Percentiles rank a stretch among this genome's conserved stretches.
These are phyloP conservation scores for Hypselothyrea guttata DNA, from an alignment of 2,888 invertebrate species.

Conservation along the genomic window DNA sequence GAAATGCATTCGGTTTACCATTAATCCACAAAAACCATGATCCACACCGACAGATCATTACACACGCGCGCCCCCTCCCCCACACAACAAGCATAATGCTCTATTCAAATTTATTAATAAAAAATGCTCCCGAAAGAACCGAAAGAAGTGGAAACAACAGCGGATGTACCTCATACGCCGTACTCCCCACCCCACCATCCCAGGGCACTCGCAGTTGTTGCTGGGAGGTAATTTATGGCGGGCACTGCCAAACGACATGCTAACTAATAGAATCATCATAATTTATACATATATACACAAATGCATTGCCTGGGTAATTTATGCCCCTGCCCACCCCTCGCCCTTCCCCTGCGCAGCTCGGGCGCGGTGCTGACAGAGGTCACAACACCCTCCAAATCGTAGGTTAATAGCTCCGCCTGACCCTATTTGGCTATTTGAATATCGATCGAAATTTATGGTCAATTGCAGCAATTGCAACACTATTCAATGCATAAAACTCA, in stretches of 20 bases:
- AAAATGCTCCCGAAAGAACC: constrained; percentile 38
- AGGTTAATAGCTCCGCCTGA: constrained; percentile 61
- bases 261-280: constrained; percentile 79
- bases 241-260: constrained; percentile 73
- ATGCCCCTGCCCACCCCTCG: constrained; percentile 36
- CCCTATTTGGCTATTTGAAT: constrained; percentile 53
- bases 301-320: constrained; percentile 66
- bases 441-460: constrained; percentile 32
- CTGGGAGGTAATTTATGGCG: constrained; percentile 75
- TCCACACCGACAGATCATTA: constrained; percentile 79
- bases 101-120: constrained; percentile 72
- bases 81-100: constrained; percentile 7
- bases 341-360: neutral
- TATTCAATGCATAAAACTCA: too few species aligned
- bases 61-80: constrained; percentile 68
- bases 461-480: neutral
- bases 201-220: constrained; percentile 58
- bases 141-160: constrained; percentile 17
- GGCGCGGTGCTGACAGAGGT: constrained; percentile 67
- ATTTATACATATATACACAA: constrained; percentile 67
- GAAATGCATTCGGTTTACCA: constrained; percentile 79
- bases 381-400: constrained; percentile 59
- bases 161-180: constrained; percentile 29
- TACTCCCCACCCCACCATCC: constrained; percentile 3
- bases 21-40: constrained; percentile 75